A percentile compares a stretch with the other conserved stretches of the same genome.
Conservation (phyloP, 2,797 vertebrate genomes). For the Nyctalus aviator region DNA sequence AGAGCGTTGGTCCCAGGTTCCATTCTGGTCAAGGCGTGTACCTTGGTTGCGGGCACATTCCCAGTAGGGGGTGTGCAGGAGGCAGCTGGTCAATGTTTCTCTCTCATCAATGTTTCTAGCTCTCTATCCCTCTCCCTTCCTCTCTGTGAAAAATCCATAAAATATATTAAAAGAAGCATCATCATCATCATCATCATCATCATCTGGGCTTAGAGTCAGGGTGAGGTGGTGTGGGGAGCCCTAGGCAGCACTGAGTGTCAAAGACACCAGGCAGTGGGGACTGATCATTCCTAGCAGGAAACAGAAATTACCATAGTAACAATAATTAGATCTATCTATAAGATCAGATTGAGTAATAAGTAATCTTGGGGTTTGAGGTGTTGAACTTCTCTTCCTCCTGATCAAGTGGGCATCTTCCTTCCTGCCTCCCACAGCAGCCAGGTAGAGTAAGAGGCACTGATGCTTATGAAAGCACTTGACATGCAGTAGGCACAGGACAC, state of each 20-base stretch:
- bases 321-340: background rate
- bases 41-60: no score
- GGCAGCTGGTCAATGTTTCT: no score
- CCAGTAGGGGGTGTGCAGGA: no score
- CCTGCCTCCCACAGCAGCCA: background rate
- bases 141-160: no score
- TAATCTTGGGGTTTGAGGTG: background rate
- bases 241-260: background rate
- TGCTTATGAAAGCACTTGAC: fast-evolving
- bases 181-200: no score
- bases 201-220: background rate
- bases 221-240: fast-evolving
- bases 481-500: fast-evolving
- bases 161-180: no score
- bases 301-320: background rate
- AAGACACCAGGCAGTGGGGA: background rate
- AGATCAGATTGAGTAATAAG: fast-evolving
- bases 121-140: no score
- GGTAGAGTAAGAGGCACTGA: fast-evolving
- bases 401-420: background rate
- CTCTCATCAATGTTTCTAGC: no score
- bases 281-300: background rate
- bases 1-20: no score
- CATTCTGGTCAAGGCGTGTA: no score
- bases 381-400: background rate